Percentiles rank a stretch among this genome's conserved stretches.
phyloP scores from a whole-genome alignment of 2,797 vertebrate species.

The Eulemur rubriventer region DNA sequence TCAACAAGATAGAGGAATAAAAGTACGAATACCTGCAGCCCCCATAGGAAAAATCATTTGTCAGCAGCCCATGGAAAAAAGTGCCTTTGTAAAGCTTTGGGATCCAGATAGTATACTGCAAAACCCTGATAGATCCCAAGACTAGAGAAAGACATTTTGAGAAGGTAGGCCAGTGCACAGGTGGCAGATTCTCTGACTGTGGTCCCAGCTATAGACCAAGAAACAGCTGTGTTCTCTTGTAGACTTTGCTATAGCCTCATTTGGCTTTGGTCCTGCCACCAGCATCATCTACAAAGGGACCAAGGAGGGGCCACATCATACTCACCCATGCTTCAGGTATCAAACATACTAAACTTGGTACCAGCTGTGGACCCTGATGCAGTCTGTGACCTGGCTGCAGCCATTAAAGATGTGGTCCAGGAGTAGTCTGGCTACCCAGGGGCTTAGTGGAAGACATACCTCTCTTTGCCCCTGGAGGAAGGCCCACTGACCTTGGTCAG shows the following conservation, averaged over 20 bases:
- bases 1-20: neutral
- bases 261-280: neutral
- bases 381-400: neutral
- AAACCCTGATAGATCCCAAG: neutral
- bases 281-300: neutral
- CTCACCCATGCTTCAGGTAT: neutral
- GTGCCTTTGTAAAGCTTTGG: neutral
- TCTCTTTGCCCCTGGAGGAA: neutral
- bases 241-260: neutral
- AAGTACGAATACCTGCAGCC: too few species aligned
- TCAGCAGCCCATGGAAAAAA: neutral
- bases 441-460: neutral
- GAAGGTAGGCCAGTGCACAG: neutral
- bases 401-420: neutral
- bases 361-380: neutral
- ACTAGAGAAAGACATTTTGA: neutral
- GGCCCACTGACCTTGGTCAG: neutral
- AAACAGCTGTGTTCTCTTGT: neutral
- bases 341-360: neutral
- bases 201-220: neutral
- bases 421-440: neutral
- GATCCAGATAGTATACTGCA: neutral
- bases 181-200: neutral
- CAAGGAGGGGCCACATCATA: neutral
- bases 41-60: neutral